These are phyloP conservation scores for Leptinotarsa juncta DNA, from an alignment of 2,888 invertebrate species.

Conservation along the genomic window DNA sequence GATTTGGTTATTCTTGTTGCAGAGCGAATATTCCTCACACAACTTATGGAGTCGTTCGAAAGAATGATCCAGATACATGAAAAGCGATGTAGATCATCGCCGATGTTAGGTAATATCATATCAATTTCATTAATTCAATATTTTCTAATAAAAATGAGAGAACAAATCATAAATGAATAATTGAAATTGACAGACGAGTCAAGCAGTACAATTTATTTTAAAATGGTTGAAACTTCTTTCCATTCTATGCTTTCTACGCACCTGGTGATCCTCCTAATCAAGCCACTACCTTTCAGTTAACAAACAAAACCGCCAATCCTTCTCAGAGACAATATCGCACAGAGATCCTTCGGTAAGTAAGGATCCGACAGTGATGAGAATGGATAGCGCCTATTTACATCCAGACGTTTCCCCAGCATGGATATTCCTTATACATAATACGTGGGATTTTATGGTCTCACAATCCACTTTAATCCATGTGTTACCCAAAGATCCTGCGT, in stretches of 20 bases:
- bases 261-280: background rate
- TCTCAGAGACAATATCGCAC: background rate
- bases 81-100: too few relatives aligned
- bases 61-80: too few relatives aligned
- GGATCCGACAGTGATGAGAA: background rate
- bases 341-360: background rate
- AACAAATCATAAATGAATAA: too few relatives aligned
- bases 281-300: background rate
- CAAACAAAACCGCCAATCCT: constrained; percentile 10
- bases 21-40: too few relatives aligned
- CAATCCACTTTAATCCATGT: constrained; percentile 48
- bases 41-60: too few relatives aligned
- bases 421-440: constrained; percentile 41
- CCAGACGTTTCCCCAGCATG: constrained; percentile 16
- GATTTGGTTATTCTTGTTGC: too few relatives aligned
- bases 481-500: constrained; percentile 31
- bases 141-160: too few relatives aligned
- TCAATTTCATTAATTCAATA: too few relatives aligned
- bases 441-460: constrained; percentile 44
- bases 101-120: too few relatives aligned
- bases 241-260: background rate
- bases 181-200: too few relatives aligned
- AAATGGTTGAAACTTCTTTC: background rate
- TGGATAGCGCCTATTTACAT: constrained; percentile 10
- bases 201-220: too few relatives aligned